These are phyloP conservation scores for Microtus oregoni DNA, from an alignment of 2,113 vertebrate genomes.

Conservation along the genomic window DNA sequence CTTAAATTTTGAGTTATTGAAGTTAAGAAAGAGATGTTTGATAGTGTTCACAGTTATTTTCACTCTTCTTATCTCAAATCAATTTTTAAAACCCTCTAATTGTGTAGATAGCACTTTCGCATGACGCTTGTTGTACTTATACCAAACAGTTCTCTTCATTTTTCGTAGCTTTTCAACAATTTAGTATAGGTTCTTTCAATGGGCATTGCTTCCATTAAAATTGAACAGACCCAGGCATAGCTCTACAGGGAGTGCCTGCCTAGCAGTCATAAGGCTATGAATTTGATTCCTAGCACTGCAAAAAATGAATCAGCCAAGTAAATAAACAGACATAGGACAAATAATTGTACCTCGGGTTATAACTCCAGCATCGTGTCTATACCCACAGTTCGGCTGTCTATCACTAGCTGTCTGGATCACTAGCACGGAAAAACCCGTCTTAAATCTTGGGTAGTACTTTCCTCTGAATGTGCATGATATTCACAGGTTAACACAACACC, in stretches of 20 bases:
- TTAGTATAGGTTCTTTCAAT: neutral
- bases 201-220: neutral
- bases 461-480: neutral
- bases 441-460: neutral
- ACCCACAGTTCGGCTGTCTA: neutral
- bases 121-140: neutral
- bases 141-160: neutral
- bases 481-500: neutral
- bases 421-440: fast-evolving
- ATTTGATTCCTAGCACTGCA: too few species aligned
- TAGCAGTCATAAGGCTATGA: too few species aligned
- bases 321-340: neutral
- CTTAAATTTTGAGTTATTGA: neutral
- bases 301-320: too few species aligned
- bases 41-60: neutral
- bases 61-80: neutral
- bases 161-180: neutral
- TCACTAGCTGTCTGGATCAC: neutral
- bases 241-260: neutral
- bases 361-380: neutral
- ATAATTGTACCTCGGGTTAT: neutral
- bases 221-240: neutral
- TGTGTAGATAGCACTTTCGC: neutral
- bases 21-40: neutral
- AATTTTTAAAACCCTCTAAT: neutral